Conservation (phyloP, 1,140 invertebrate genomes). For the Diprion similis region DNA sequence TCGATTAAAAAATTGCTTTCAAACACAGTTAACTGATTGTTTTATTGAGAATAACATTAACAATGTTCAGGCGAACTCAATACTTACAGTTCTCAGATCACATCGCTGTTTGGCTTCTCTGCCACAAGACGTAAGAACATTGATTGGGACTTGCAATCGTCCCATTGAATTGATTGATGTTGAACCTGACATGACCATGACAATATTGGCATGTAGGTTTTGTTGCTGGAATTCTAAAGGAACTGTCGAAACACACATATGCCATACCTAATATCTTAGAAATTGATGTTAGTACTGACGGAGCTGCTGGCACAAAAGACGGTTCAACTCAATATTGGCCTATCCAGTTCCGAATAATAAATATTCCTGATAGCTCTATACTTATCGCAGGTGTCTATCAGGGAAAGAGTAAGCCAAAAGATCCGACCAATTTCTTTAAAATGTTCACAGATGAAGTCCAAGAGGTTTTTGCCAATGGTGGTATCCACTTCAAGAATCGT, state of each 20-base stretch:
- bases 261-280: neutral
- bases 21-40: neutral
- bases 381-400: constrained; percentile 12
- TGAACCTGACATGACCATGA: no score
- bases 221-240: neutral
- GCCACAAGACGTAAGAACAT: constrained; percentile 10
- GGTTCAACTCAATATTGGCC: constrained; percentile 13
- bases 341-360: constrained; percentile 11
- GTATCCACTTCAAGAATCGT: neutral
- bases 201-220: constrained; percentile 23
- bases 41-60: constrained; percentile 17
- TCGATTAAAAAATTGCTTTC: neutral
- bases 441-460: constrained; percentile 14
- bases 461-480: neutral
- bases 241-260: neutral
- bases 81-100: constrained; percentile 19
- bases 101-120: constrained; percentile 17
- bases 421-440: constrained; percentile 14
- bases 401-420: constrained; percentile 3
- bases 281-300: constrained; percentile 17
- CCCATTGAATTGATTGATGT: neutral
- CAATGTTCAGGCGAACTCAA: constrained; percentile 17
- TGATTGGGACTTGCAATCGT: constrained; percentile 9
- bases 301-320: constrained; percentile 1
- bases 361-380: constrained; percentile 10